A percentile compares a stretch with the other conserved stretches of the same genome.
Evolutionary conservation across 2,888 invertebrate genomes (phyloP).

Genomic region (Ellobium chinense): DNA sequence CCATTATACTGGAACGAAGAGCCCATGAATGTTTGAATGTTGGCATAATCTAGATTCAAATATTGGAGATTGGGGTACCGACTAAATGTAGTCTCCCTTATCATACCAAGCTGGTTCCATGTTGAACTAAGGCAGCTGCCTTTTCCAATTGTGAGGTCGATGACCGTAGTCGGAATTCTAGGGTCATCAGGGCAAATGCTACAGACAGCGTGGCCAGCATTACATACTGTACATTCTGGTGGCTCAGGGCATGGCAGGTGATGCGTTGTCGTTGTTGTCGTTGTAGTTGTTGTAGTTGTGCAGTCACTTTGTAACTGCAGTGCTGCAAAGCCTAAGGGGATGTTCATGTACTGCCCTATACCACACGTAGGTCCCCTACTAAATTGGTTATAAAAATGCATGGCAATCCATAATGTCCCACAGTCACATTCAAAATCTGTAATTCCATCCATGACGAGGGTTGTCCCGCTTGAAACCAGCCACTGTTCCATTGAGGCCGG

Average conservation of each 20-base stretch:
- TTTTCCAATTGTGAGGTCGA: neutral
- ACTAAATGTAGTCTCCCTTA: neutral
- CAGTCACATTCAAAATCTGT: conserved; percentile 63
- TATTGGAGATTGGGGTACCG: neutral
- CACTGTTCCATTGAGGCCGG: conserved; percentile 10
- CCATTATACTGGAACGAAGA: neutral
- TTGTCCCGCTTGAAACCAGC: neutral
- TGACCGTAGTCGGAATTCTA: too few species aligned
- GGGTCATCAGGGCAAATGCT: too few species aligned
- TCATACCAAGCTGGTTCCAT: neutral
- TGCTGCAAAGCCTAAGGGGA: conserved; percentile 45
- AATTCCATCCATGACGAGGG: conserved; percentile 17
- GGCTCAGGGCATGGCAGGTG: neutral
- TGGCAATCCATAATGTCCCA: conserved; percentile 59
- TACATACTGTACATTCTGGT: neutral
- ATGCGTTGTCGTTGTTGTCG: conserved; percentile 14
- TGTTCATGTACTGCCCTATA: conserved; percentile 48
- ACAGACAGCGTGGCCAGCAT: too few species aligned
- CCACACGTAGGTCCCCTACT: conserved; percentile 54
- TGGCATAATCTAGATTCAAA: neutral
- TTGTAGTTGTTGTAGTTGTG: conserved; percentile 48
- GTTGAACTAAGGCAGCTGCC: neutral
- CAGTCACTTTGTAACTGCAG: conserved; percentile 51
- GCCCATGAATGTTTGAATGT: neutral
- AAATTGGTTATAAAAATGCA: conserved; percentile 42